These are phyloP conservation scores for Pseudorhombus dupliciocellatus DNA, from an alignment of 2,113 vertebrate genomes.

Conservation along the genomic window DNA sequence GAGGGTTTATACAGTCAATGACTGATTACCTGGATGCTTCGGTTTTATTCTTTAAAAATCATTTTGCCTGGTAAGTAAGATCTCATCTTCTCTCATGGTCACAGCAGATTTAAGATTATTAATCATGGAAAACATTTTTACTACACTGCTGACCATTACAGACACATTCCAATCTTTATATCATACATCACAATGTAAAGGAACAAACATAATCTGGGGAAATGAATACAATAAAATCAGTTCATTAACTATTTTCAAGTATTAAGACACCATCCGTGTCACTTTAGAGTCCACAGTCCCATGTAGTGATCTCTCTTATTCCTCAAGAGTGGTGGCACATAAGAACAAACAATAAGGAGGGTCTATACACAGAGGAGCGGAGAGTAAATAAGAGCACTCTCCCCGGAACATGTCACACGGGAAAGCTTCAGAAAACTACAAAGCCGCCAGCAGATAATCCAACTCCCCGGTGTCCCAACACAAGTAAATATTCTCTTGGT, in stretches of 20 bases:
- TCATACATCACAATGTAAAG: too few species aligned
- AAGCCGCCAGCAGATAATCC: slow-evolving; percentile 79
- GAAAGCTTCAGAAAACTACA: slow-evolving; percentile 79
- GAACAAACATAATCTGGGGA: too few species aligned
- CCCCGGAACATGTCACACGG: slow-evolving; percentile 73
- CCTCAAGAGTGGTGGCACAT: slow-evolving; percentile 70
- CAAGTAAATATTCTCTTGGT: slow-evolving; percentile 81
- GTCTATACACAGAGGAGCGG: slow-evolving; percentile 72
- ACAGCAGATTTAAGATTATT: too few species aligned
- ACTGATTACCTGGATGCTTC: background rate
- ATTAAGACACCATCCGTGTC: slow-evolving; percentile 31
- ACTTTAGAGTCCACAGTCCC: slow-evolving; percentile 30
- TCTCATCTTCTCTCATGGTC: background rate
- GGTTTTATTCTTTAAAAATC: background rate
- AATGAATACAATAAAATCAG: background rate
- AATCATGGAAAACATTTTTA: background rate
- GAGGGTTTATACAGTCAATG: background rate
- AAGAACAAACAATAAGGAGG: slow-evolving; percentile 77
- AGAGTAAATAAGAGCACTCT: slow-evolving; percentile 78
- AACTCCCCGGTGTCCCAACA: slow-evolving; percentile 71
- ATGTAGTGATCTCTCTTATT: slow-evolving; percentile 59
- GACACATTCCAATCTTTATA: too few species aligned
- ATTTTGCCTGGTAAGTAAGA: background rate
- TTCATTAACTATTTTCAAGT: too few species aligned
- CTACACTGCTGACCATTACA: too few species aligned